Base-by-base conservation (phyloP, 1,140 invertebrate genomes). In the Tribolium castaneum region DNA sequence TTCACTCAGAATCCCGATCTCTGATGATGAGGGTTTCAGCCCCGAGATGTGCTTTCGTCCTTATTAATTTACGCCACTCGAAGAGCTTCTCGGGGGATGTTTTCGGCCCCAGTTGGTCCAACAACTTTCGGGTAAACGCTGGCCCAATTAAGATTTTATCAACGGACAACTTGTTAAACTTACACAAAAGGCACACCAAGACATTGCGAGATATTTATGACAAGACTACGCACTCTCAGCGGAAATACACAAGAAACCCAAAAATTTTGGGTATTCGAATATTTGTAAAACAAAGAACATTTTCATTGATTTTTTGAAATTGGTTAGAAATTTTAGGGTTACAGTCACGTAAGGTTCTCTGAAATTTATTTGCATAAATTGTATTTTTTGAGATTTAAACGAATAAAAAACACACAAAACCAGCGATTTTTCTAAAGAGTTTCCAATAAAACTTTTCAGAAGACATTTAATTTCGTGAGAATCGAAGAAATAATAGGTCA, bases 1-100 rank as follows among this genome's bases (percentile, higher is more conserved):
- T 87, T 86, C 84, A 85, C 85, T 85, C 82, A 56, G 52, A 39
- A 35, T 39, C 66, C 66, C 7, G 59, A 35, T 35, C n/a, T n/a
- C 59, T 14, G 59, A 66, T 66, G 59, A 66, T 35, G 59, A 66
- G 59, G 59, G 59, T 66, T 35, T 34, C 25, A 30, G 59, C 30
- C 59, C 59, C 30, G 59, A 66, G 59, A 66, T 66, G 5, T 45
- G 59, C 59, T 66, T 66, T 66, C 59, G 59, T 66, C 59, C 59
- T 66, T 66, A 66, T 66, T 66, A 66, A 66, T 66, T 66, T 66
- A 35, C 59, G 19, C 59, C 59, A 35, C 59, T 66, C 59, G 59
- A 66, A 45, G 30, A 35, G 59, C 3, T 35, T 30, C 30, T 66
- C 30, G 59, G 59, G 59, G 25, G 59, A 66, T 59, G 54, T 59